phyloP scores from a whole-genome alignment of 2,888 invertebrate species.

The Acleris literana region DNA sequence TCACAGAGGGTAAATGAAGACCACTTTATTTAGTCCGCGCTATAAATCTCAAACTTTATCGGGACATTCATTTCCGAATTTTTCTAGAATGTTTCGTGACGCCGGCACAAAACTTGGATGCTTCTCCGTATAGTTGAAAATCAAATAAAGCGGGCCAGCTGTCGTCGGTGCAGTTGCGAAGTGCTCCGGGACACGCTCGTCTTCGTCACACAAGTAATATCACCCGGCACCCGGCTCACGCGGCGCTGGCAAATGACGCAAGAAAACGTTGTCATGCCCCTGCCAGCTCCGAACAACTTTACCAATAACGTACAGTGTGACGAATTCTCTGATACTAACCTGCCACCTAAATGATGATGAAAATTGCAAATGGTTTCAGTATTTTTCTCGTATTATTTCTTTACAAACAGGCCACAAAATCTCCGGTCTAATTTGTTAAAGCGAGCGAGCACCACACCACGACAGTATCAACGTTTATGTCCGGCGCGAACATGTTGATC shows the following conservation, averaged over 20 bases:
- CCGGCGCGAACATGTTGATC: slow-evolving; percentile 64
- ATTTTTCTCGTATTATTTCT: slow-evolving; percentile 4
- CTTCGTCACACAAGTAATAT: slow-evolving; percentile 66
- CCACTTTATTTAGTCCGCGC: slow-evolving; percentile 1
- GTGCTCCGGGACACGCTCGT: slow-evolving; percentile 60
- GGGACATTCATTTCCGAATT: slow-evolving; percentile 48
- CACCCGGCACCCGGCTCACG: slow-evolving; percentile 51
- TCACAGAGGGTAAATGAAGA: slow-evolving; percentile 41
- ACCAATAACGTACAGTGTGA: slow-evolving; percentile 18
- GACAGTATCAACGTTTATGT: slow-evolving; percentile 55
- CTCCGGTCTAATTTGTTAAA: slow-evolving; percentile 54
- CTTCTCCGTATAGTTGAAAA: slow-evolving; percentile 65
- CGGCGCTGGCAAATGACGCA: slow-evolving; percentile 51
- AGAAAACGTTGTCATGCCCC: slow-evolving; percentile 46
- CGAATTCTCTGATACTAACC: slow-evolving; percentile 8
- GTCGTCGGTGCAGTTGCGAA: slow-evolving; percentile 67
- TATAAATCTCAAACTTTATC: slow-evolving; percentile 53
- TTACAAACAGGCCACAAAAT: slow-evolving; percentile 49
- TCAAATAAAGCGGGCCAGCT: slow-evolving; percentile 75
- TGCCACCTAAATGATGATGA: neutral
- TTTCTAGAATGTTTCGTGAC: slow-evolving; percentile 51
- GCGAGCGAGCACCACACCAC: slow-evolving; percentile 48
- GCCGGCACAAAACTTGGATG: slow-evolving; percentile 62
- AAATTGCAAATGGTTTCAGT: neutral
- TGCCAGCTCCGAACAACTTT: slow-evolving; percentile 22